Evolutionary conservation across 2,797 vertebrate genomes (phyloP), one percentile per base, ranked within the genome.

Genomic region (Manis javanica): DNA sequence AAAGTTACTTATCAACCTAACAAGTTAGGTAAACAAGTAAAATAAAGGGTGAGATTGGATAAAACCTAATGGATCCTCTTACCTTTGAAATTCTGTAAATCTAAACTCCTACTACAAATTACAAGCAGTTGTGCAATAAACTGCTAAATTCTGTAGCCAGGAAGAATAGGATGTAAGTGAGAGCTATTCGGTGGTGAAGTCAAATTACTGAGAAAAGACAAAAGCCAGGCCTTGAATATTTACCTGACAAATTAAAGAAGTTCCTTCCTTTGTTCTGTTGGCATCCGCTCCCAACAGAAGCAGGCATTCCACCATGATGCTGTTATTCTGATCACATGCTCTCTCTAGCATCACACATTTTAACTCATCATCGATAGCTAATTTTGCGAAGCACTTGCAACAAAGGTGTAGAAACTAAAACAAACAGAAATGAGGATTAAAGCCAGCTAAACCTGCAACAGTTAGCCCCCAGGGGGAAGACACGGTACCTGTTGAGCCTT

Each of bases 161-260:
- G 23, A 55, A 69, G n/a, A 75, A 86, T 14, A 75, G n/a, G 7
- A 71, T n/a, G 39, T 82, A 69, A 78, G n/a, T 31, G 53, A 95
- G 14, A 79, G 19, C 24, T 66, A 13, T 15, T 39, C 37, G 74
- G 2, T 2, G 31, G 13, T 16, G 81, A 18, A 7, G 31, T 6
- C 61, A 46, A 90, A 68, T n/a, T 68, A 53, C 0, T 53, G n/a
- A 85, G 66, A 29, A 90, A 74, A 84, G 66, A 69, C 4, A 59
- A 64, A 57, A 72, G 15, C 11, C 10, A 87, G 51, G 24, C 19
- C 69, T 34, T 69, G 51, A 68, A 39, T 51, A 93, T 92, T 91
- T 98, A 99, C 99, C 99, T 99, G 99, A 98, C 99, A 99, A 95
- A 99, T 99, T 90, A 99, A 99, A 78, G 99, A 99, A 16, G 99